These are phyloP conservation scores for Agriopis leucophaearia DNA, from an alignment of 2,888 invertebrate genomes.

Conservation along the genomic window DNA sequence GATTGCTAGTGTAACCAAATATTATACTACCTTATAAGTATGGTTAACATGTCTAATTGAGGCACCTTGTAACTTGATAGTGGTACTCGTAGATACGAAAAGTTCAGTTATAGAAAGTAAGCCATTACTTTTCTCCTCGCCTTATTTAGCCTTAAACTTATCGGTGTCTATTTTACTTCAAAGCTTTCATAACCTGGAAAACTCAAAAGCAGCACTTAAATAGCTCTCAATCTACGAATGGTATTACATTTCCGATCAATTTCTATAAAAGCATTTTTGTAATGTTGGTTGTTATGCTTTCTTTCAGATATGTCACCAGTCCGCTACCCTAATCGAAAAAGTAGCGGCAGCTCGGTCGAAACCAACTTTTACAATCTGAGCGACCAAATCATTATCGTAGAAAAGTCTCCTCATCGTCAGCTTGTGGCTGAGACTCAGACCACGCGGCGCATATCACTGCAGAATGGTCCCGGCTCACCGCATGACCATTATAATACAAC, in stretches of 20 bases:
- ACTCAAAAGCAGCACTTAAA: too few species aligned
- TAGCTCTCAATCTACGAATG: too few species aligned
- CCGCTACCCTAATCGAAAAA: conserved; percentile 87
- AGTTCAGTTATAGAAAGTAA: conserved; percentile 46
- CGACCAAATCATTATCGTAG: conserved; percentile 87
- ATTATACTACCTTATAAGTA: conserved; percentile 19
- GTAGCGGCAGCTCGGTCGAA: conserved; percentile 88
- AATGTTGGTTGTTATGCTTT: conserved; percentile 32
- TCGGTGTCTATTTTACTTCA: conserved; percentile 44
- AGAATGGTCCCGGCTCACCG: conserved; percentile 75
- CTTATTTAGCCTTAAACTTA: conserved; percentile 40
- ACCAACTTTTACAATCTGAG: conserved; percentile 89
- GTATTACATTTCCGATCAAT: too few species aligned
- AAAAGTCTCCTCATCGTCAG: conserved; percentile 84
- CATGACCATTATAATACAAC: conserved; percentile 83
- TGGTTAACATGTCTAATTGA: conserved; percentile 19
- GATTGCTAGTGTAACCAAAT: conserved; percentile 23
- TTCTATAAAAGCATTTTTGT: conserved; percentile 25
- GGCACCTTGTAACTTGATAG: conserved; percentile 31
- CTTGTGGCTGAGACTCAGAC: conserved; percentile 72
- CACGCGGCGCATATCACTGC: conserved; percentile 78
- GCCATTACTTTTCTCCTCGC: conserved; percentile 54
- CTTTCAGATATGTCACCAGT: conserved; percentile 88
- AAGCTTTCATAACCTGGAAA: too few species aligned
- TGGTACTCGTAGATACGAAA: conserved; percentile 31